Evolutionary conservation across 2,113 vertebrate genomes (phyloP), one percentile per base, ranked within the genome.

Genomic region (Gymnocephalus cernua): DNA sequence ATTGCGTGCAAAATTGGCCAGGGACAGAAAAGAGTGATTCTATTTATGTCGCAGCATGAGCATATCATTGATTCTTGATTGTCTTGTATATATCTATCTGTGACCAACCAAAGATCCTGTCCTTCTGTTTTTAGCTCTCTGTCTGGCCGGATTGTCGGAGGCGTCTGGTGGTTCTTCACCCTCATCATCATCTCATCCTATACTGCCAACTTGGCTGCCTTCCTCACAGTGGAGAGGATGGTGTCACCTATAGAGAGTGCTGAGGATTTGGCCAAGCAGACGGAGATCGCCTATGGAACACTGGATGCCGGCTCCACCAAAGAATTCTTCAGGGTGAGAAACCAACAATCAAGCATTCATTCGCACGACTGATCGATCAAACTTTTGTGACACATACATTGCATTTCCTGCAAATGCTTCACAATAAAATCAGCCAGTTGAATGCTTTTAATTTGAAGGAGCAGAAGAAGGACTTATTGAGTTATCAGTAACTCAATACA

Each of bases 111-210:
- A 64, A 62, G 54, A 45, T 72, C 48, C 18, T 75, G 21, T 57
- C 41, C 61, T 21, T 89, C 89, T 88, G 71, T 70, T 78, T 90
- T 74, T 85, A 99, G 98, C 93, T 99, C 98, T 70, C 96, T 99
- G 61, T 99, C 98, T 0, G 98, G 98, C 57, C 97, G 98, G 25
- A 99, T 99, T 32, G 98, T 99, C 0, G 98, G 98, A 61, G 98
- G 98, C 0, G 98, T 99, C 86, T 99, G 98, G 98, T 99, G 98
- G 98, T 99, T 99, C 96, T 99, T 99, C 94, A 99, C 98, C 77
- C 94, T 99, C 91, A 99, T 99, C 95, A 99, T 99, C 95, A 99
- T 99, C 90, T 99, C 98, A 15, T 99, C 98, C 68, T 99, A 99
- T 85, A 99, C 98, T 80, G 98, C 98, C 88, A 99, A 99, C 93